Percentiles rank a stretch among this genome's conserved stretches.
These are phyloP conservation scores for Chelonus formosanus DNA, from an alignment of 2,888 invertebrate genomes.

Conservation along the genomic window DNA sequence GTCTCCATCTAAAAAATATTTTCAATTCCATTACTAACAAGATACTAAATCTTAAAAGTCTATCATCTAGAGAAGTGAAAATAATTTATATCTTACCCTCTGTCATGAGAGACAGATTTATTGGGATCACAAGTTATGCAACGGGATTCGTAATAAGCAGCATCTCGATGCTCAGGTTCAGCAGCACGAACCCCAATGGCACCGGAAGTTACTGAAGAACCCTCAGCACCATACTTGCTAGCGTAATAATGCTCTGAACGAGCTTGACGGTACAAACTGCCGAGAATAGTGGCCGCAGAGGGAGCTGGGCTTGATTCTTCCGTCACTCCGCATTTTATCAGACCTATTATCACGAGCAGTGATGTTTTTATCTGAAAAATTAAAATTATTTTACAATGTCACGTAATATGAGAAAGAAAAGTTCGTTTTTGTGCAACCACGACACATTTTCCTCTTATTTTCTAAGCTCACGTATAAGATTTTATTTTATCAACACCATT, in stretches of 20 bases:
- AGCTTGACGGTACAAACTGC: constrained; percentile 54
- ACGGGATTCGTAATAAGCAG: constrained; percentile 56
- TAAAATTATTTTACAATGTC: neutral
- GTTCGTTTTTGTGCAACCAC: too few relatives aligned
- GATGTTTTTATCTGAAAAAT: constrained; percentile 34
- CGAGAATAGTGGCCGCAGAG: constrained; percentile 49
- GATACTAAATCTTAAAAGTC: neutral
- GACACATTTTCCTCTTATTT: too few relatives aligned
- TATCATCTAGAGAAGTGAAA: too few relatives aligned
- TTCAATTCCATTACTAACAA: neutral
- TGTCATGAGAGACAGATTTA: constrained; percentile 47
- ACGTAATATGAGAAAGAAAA: too few relatives aligned
- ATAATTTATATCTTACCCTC: constrained; percentile 36
- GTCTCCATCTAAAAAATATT: constrained; percentile 44
- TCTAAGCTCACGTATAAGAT: too few relatives aligned
- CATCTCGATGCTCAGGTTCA: constrained; percentile 54
- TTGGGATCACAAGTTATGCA: constrained; percentile 58
- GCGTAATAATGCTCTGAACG: constrained; percentile 53
- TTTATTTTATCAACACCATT: too few relatives aligned
- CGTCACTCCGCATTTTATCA: constrained; percentile 24
- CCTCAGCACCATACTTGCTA: constrained; percentile 50
- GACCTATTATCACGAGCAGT: constrained; percentile 27
- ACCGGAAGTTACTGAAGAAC: constrained; percentile 47
- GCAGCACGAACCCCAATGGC: constrained; percentile 47
- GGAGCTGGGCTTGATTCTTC: constrained; percentile 45